Base-by-base conservation (phyloP, 2,888 invertebrate species). In the Spisula solida region DNA sequence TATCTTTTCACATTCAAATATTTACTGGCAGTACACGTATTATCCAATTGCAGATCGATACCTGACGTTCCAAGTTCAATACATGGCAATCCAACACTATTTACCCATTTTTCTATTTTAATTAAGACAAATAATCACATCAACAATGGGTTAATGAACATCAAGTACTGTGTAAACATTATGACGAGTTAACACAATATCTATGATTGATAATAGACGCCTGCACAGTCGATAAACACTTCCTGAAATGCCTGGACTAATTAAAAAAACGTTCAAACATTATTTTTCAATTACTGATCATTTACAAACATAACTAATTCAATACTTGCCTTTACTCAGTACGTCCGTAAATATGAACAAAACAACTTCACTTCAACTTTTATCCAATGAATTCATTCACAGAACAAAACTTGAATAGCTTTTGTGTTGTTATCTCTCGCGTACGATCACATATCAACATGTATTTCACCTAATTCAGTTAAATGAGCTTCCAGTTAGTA, bases 401-500 rank as follows among this genome's bases (percentile, higher is more conserved):
- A 31, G 16, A 12, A 29, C 31, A 12, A 31, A 34, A 75, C n/a
- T 75, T 34, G 16, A 34, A 75, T 75, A 31, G 34, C 75, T 34
- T 31, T 75, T 34, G 16, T 75, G 75, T 34, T 75, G 12, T 75
- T 75, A 34, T 34, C 34, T 6, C 25, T 31, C 18, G 14, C 31
- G 20, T 10, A 25, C 12, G 34, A 12, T 75, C 75, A 10, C 34
- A 18, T 75, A 75, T 75, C 31, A 75, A 75, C 16, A 31, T 25
- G 25, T 34, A 34, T 14, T 75, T 75, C 31, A 31, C 34, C 16
- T 34, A 31, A 34, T 75, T 31, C 75, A 34, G 16, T 51, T 31
- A 83, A 83, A 18, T 83, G 48, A 75, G 48, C 83, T 70, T 8
- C 51, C 75, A 70, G 75, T 83, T 83, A 83, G 66, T 83, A 70